Base-by-base conservation (phyloP, 2,797 vertebrate species). In the Trachops cirrhosus region DNA sequence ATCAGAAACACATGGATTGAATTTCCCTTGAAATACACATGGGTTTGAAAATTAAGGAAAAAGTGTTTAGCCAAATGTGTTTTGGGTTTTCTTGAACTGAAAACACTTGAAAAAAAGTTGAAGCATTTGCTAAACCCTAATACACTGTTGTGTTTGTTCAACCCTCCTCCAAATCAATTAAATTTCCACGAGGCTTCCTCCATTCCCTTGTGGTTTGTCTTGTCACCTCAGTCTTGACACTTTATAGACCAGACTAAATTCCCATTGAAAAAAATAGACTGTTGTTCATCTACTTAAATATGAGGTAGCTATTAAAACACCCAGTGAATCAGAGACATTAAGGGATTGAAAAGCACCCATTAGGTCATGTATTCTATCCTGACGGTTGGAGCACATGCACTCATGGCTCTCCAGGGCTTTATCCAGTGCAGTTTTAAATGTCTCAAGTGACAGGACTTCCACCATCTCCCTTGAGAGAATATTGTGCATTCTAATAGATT, bases 1-100 rank as follows among this genome's bases (percentile, higher is more conserved):
- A 98, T 97, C 97, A 98, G 97, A 98, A 98, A 98, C 97, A 98
- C 97, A 98, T 98, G 97, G 97, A 98, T 98, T 97, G 97, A 98
- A 98, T 98, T 97, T 98, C 97, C 97, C 97, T 98, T 98, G 97
- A 98, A 97, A 98, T 98, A 97, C 97, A 98, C 97, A 97, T 97
- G 97, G 97, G 97, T 85, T 97, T 97, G 97, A 96, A 97, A 98
- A 98, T 98, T 97, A 98, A 98, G 96, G 96, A 92, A 97, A 97
- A 98, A 98, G 96, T 98, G 97, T 98, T 98, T 98, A 97, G 97
- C 96, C 93, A 98, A 98, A 98, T 97, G 97, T 98, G 97, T 98
- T 97, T 98, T 98, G 96, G 97, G 97, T 98, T 98, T 97, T 84
- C 95, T 96, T 97, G 97, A 97, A 97, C 97, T 97, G 87, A 97